Evolutionary conservation across 2,888 invertebrate genomes (phyloP).

Genomic region (Melipona beecheii): DNA sequence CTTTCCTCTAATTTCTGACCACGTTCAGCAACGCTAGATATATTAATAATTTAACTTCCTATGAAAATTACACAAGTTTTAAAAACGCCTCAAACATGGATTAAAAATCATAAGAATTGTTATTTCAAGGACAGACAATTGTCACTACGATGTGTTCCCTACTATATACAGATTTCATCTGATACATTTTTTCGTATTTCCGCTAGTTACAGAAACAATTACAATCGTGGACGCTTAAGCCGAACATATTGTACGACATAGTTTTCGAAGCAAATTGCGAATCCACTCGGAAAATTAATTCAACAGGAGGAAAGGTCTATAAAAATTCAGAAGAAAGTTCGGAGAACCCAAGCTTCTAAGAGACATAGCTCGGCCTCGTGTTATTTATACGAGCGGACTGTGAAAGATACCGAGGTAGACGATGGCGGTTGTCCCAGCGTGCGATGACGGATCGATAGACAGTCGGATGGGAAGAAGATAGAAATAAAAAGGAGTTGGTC

Average conservation of each 20-base stretch:
- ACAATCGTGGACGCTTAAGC: too few relatives aligned
- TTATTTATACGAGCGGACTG: slow-evolving; percentile 53
- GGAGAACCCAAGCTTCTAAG: not conserved
- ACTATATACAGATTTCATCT: too few relatives aligned
- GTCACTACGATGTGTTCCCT: too few relatives aligned
- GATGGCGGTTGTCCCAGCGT: slow-evolving; percentile 20
- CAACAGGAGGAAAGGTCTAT: not conserved
- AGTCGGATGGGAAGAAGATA: not conserved
- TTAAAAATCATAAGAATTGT: too few relatives aligned
- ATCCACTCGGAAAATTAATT: slow-evolving; percentile 6
- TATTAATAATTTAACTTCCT: too few relatives aligned
- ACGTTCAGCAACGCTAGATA: too few relatives aligned
- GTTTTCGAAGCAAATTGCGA: not conserved
- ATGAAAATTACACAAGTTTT: too few relatives aligned
- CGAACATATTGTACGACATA: not conserved
- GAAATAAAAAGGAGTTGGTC: slow-evolving; percentile 43
- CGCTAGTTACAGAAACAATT: too few relatives aligned
- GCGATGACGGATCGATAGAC: slow-evolving; percentile 49
- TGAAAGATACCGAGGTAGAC: slow-evolving; percentile 42
- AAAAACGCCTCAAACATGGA: too few relatives aligned
- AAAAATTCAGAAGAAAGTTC: slow-evolving; percentile 40
- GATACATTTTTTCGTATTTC: too few relatives aligned
- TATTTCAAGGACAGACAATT: too few relatives aligned
- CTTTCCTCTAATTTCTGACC: too few relatives aligned
- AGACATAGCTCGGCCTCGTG: slow-evolving; percentile 17